A percentile compares a stretch with the other conserved stretches of the same genome.
Evolutionary conservation across 2,888 invertebrate genomes (phyloP).

Genomic region (Cistogaster globosa): DNA sequence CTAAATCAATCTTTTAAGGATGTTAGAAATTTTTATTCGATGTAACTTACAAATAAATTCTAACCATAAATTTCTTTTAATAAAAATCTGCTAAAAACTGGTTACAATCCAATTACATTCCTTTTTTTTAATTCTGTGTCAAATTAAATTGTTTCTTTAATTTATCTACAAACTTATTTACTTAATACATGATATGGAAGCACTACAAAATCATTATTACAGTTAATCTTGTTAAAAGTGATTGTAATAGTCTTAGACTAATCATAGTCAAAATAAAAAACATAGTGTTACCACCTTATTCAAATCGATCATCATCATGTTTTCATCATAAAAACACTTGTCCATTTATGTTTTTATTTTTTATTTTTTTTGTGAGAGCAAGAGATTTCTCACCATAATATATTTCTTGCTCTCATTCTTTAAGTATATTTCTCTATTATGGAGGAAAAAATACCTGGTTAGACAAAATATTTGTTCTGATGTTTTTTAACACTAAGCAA

Average conservation of each 20-base stretch:
- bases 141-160: neutral
- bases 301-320: constrained; percentile 55
- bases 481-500: constrained; percentile 59
- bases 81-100: neutral
- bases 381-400: constrained; percentile 4
- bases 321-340: constrained; percentile 69
- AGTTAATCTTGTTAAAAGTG: constrained; percentile 42
- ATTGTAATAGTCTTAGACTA: constrained; percentile 50
- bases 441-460: constrained; percentile 23
- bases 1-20: too few relatives aligned
- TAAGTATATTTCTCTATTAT: constrained; percentile 11
- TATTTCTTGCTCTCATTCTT: constrained; percentile 33
- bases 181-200: constrained; percentile 23
- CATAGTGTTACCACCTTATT: constrained; percentile 67
- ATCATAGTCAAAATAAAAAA: constrained; percentile 67
- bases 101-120: neutral
- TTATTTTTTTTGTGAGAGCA: constrained; percentile 13
- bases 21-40: too few relatives aligned
- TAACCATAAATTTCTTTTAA: neutral
- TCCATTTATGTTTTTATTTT: constrained; percentile 52
- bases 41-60: too few relatives aligned
- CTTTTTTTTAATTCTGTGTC: neutral
- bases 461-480: constrained; percentile 63
- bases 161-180: neutral
- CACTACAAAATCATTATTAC: constrained; percentile 54